These are phyloP conservation scores for Cyrtonyx montezumae DNA, from an alignment of 2,113 vertebrate genomes.

Conservation along the genomic window DNA sequence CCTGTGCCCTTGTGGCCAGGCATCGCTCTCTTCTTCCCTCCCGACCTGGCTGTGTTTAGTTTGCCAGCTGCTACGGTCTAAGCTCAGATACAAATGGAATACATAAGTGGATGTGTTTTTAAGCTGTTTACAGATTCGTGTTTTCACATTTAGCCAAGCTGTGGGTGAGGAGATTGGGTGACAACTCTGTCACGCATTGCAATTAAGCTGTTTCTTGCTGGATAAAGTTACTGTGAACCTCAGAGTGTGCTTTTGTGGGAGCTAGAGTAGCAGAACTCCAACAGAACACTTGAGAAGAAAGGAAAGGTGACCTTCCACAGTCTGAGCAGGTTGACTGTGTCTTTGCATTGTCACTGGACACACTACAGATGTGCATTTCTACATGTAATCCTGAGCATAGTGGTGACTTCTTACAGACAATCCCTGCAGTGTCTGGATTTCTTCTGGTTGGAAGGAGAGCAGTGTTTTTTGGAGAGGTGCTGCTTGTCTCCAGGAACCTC, in stretches of 20 bases:
- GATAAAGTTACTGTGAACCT: neutral
- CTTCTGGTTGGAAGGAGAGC: neutral
- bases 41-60: neutral
- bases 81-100: neutral
- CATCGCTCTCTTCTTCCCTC: neutral
- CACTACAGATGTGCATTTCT: neutral
- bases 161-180: neutral
- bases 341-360: neutral
- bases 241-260: neutral
- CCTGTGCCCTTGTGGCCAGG: neutral
- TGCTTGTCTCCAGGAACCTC: neutral
- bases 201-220: neutral
- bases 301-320: neutral
- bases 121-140: neutral
- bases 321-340: neutral
- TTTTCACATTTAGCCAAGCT: neutral
- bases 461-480: neutral
- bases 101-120: neutral
- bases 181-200: neutral
- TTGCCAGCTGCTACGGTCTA: neutral
- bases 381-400: neutral
- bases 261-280: neutral
- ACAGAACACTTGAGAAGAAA: neutral
- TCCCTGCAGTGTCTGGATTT: neutral
- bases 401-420: neutral